A percentile compares a stretch with the other conserved stretches of the same genome.
phyloP scores from a whole-genome alignment of 2,797 vertebrate genomes.

The Coracias cyanogaster region DNA sequence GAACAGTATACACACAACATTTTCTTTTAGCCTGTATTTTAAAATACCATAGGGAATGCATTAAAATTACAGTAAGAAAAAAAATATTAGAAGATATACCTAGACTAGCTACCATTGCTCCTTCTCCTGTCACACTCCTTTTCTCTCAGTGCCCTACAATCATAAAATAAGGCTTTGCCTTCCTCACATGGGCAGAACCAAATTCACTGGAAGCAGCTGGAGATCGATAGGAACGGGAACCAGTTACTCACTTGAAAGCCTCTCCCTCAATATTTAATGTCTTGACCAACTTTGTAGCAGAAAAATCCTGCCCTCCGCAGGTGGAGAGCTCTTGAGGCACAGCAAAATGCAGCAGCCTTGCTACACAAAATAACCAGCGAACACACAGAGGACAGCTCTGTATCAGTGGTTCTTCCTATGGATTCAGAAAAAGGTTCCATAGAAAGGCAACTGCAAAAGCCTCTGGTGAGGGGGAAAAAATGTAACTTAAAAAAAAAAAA shows the following conservation, averaged over 20 bases:
- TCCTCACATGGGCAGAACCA: background rate
- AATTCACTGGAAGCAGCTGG: background rate
- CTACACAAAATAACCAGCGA: background rate
- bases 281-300: background rate
- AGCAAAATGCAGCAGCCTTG: background rate
- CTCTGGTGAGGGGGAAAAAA: background rate
- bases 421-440: background rate
- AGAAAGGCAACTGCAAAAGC: background rate
- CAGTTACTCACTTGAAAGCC: background rate
- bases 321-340: background rate
- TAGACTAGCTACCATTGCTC: background rate
- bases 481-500: background rate
- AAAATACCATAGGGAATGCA: background rate
- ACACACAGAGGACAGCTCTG: background rate
- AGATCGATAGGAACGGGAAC: background rate
- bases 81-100: background rate
- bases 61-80: background rate
- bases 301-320: background rate
- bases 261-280: background rate
- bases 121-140: background rate
- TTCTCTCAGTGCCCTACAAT: background rate
- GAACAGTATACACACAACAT: background rate
- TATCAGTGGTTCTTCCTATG: background rate
- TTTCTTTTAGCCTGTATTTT: background rate
- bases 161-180: background rate